A percentile compares a stretch with the other conserved stretches of the same genome.
Conservation (phyloP, 2,888 invertebrate genomes). For the Dryobotodes eremita region DNA sequence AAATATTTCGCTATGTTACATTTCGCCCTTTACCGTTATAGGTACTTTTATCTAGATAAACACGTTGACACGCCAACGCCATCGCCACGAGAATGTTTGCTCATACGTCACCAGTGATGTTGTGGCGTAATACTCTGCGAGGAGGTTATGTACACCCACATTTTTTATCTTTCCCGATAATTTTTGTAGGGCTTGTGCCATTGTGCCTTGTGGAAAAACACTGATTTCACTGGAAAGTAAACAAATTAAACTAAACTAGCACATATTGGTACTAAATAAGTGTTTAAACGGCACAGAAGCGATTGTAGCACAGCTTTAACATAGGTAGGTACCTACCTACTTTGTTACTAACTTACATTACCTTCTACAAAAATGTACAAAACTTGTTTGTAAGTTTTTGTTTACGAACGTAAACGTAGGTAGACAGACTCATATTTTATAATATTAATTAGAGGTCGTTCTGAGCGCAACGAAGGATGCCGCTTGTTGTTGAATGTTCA, state of each 20-base stretch:
- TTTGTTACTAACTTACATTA: not conserved
- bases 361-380: constrained; percentile 17
- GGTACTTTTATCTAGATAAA: constrained; percentile 46
- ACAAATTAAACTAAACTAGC: constrained; percentile 25
- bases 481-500: constrained; percentile 57
- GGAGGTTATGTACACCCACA: constrained; percentile 61
- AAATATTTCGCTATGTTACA: constrained; percentile 23
- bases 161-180: constrained; percentile 65
- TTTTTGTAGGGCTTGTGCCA: constrained; percentile 45
- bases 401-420: constrained; percentile 33
- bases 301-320: not conserved
- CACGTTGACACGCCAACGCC: constrained; percentile 47
- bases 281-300: constrained; percentile 17
- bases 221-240: constrained; percentile 57
- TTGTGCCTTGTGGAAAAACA: constrained; percentile 64
- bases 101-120: constrained; percentile 65
- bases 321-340: not conserved
- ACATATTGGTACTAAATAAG: constrained; percentile 6
- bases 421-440: constrained; percentile 36
- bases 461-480: constrained; percentile 49
- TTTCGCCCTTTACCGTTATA: constrained; percentile 50
- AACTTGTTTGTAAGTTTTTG: constrained; percentile 32
- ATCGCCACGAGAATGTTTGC: constrained; percentile 50
- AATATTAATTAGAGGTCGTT: constrained; percentile 48
- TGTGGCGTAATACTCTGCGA: constrained; percentile 62